Evolutionary conservation across 1,140 invertebrate genomes (phyloP), one percentile per base, ranked within the genome.

Genomic region (Berghia stephanieae): DNA sequence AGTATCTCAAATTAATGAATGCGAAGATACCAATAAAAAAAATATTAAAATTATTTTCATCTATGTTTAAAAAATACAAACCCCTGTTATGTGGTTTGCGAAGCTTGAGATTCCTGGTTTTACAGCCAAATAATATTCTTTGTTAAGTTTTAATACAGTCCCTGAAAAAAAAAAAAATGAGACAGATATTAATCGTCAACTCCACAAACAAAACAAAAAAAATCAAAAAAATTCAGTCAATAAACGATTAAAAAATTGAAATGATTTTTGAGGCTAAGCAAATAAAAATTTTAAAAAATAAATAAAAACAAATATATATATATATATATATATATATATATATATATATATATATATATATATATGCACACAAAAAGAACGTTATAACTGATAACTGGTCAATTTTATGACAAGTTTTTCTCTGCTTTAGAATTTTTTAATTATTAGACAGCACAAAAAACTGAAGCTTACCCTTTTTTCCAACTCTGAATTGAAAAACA

Each of bases 401-500:
- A n/a, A n/a, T n/a, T n/a, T n/a, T n/a, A n/a, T n/a, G n/a, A n/a
- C n/a, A n/a, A n/a, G n/a, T n/a, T n/a, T n/a, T n/a, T n/a, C n/a
- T n/a, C n/a, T 34, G 43, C 16, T 40, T 43, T 40, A 4, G 21
- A 44, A 42, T 36, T 27, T 24, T 8, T 40, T 38, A 6, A 75
- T 63, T 3, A 67, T 1, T 21, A 44, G 66, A 63, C 46, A 24
- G 21, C n/a, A 13, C 18, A 13, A 40, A 8, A 6, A 34, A n/a
- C 21, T n/a, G 13, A 10, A 34, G 57, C 78, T 77, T 63, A 85
- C 84, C 81, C 52, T 94, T 93, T 8, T 79, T 36, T 80, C 81
- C 77, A 75, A 82, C 79, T 34, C 77, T 83, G 89, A 98, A 98
- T 79, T 94, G 94, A 86, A 96, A 98, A 0, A 96, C 94, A 81